Percentiles rank a stretch among this genome's conserved stretches.
These are phyloP conservation scores for Sialia sialis DNA, from an alignment of 2,113 vertebrate genomes.

Conservation along the genomic window DNA sequence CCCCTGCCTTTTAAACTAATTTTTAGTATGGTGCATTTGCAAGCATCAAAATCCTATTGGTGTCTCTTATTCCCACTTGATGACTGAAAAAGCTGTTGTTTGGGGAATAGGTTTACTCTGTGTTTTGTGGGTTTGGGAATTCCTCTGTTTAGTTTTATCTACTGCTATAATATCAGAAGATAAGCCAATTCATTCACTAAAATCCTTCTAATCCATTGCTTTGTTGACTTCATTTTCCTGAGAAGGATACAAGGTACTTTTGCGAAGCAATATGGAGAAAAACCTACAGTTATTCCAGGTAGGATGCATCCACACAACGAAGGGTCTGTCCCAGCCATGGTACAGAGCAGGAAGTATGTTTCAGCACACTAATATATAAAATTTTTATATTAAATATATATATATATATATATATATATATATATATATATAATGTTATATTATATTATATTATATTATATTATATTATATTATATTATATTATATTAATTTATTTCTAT, in stretches of 20 bases:
- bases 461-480: no score
- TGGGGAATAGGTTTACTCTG: neutral
- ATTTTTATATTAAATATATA: no score
- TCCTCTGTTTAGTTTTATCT: neutral
- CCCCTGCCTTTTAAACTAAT: conserved; percentile 32
- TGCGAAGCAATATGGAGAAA: neutral
- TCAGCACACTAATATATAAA: no score
- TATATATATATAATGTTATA: no score
- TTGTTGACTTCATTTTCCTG: neutral
- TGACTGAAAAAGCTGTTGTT: neutral
- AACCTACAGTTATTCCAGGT: neutral
- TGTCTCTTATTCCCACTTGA: conserved; percentile 15
- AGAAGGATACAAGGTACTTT: neutral
- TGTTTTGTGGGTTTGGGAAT: neutral
- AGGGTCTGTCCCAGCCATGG: neutral
- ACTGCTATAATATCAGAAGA: neutral
- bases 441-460: no score
- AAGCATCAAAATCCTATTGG: conserved; percentile 26
- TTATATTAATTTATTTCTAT: no score
- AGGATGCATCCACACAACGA: neutral
- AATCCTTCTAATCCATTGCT: neutral
- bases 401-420: neutral
- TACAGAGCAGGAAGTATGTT: neutral
- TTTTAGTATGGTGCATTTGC: conserved; percentile 6
- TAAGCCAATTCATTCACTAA: neutral